phyloP scores from a whole-genome alignment of 2,888 invertebrate genomes.

The Pteria penguin region DNA sequence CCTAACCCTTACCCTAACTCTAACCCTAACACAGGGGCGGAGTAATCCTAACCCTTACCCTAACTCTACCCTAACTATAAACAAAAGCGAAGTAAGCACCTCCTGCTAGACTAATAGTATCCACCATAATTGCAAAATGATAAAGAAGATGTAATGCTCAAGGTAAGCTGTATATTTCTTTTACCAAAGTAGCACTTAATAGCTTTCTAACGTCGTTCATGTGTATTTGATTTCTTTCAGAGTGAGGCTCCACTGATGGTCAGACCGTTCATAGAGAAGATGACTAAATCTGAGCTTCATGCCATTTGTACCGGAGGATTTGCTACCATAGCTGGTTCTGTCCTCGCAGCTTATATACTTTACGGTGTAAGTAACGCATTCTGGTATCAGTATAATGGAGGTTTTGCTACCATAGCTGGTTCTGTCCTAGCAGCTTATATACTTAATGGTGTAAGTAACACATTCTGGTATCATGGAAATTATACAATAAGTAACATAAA shows the following conservation, averaged over 20 bases:
- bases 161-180: no score
- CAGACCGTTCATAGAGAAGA: conserved; percentile 89
- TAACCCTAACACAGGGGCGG: no score
- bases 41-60: no score
- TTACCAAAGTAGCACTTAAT: no score
- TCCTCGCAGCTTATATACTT: conserved; percentile 88
- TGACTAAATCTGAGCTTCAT: conserved; percentile 95
- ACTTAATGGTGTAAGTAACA: conserved; percentile 24
- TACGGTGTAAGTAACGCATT: conserved; percentile 27
- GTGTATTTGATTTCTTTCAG: conserved; percentile 38
- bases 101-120: no score
- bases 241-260: conserved; percentile 92
- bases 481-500: conserved; percentile 97
- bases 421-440: conserved; percentile 89
- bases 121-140: no score
- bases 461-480: no score
- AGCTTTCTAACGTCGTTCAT: no score
- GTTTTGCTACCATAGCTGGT: conserved; percentile 96
- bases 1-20: no score
- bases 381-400: conserved; percentile 97
- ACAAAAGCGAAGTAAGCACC: no score
- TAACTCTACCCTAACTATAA: no score
- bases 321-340: conserved; percentile 93
- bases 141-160: no score
- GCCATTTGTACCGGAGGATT: conserved; percentile 96